A percentile compares a stretch with the other conserved stretches of the same genome.
These are phyloP conservation scores for Tubiluchus corallicola DNA, from an alignment of 2,888 invertebrate species.

Conservation along the genomic window DNA sequence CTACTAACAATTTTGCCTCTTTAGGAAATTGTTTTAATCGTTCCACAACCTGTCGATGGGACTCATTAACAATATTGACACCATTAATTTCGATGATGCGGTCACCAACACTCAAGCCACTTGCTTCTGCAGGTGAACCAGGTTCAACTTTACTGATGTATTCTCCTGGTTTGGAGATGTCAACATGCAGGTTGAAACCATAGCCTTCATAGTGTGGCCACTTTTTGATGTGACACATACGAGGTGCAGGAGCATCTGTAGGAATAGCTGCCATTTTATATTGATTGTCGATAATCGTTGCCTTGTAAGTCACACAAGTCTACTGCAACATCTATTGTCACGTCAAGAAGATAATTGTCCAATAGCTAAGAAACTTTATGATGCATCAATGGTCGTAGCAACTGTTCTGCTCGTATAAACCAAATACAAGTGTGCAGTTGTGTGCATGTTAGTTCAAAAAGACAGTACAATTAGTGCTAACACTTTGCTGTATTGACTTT, in stretches of 20 bases:
- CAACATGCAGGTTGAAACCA: slow-evolving; percentile 95
- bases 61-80: slow-evolving; percentile 1
- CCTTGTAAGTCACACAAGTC: too few relatives aligned
- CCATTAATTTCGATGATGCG: slow-evolving; percentile 36
- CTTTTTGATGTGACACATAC: slow-evolving; percentile 77
- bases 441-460: too few relatives aligned
- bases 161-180: slow-evolving; percentile 81
- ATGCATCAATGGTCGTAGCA: too few relatives aligned
- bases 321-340: too few relatives aligned
- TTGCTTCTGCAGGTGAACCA: slow-evolving; percentile 34
- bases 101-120: slow-evolving; percentile 58
- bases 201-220: slow-evolving; percentile 86
- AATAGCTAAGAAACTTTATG: too few relatives aligned
- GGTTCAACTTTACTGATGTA: slow-evolving; percentile 85
- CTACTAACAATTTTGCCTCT: not conserved
- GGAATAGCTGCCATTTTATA: not conserved
- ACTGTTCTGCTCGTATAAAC: too few relatives aligned
- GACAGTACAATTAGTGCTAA: too few relatives aligned
- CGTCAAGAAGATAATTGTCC: too few relatives aligned
- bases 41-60: not conserved
- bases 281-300: too few relatives aligned
- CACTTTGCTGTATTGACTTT: too few relatives aligned
- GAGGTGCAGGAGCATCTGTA: slow-evolving; percentile 29
- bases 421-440: too few relatives aligned
- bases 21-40: not conserved